Evolutionary conservation across 2,113 vertebrate genomes (phyloP), one percentile per base, ranked within the genome.

Genomic region (Micronisus gabar): DNA sequence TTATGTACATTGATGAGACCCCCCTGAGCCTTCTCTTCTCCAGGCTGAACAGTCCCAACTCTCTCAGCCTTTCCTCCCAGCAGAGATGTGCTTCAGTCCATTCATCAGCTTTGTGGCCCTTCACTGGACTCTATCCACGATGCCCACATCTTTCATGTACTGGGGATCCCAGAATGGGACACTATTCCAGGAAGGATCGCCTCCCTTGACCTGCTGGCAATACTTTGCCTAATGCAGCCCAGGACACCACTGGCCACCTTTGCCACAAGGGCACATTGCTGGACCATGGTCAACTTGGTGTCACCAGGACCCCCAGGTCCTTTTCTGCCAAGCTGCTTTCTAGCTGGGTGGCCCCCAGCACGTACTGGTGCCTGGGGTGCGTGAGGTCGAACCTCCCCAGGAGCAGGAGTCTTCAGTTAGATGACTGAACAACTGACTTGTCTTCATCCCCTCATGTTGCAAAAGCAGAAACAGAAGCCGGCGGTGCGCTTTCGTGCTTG

Each of bases 301-400:
- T 63, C 38, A 52, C 14, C 38, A 40, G 55, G 41, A 56, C 26
- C 6, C 13, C 17, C 36, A 74, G 23, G 11, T 62, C 7, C 4
- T 62, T 70, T 70, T 22, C 61, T 86, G 34, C 15, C 27, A 40
- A 7, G 4, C 1, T 79, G 29, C 13, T 53, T 70, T 47, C 82
- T 7, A 63, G 15, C 0, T 53, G 73, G 15, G 29, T 48, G 56
- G 5, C 4, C 15, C 20, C 13, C 18, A 81, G 16, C 13, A 58
- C 5, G 12, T 65, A 36, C 18, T 16, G 2, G 5, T 75, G 45
- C 38, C 58, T 43, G 48, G 34, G 16, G 11, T 17, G 9, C 20
- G 15, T 2, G 0, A 45, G 9, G 23, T 1, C 81, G 29, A 16
- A 45, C 36, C 45, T 86, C 7, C 10, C 13, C 45, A 47, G 29